Percentiles rank a stretch among this genome's conserved stretches.
These are phyloP conservation scores for Cnemophilus loriae DNA, from an alignment of 2,113 vertebrate genomes.

Conservation along the genomic window DNA sequence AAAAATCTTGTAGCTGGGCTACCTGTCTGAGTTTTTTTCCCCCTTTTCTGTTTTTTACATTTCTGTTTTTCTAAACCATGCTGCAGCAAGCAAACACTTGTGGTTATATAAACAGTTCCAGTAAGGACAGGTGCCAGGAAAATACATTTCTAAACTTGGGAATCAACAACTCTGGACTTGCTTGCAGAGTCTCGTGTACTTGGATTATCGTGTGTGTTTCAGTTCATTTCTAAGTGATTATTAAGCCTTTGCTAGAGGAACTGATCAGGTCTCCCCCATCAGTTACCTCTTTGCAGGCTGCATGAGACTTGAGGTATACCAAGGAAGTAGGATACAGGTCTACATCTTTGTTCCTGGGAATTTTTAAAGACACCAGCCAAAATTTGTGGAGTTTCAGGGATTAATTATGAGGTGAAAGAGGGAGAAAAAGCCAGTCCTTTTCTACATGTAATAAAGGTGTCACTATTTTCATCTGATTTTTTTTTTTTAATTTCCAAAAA, in stretches of 20 bases:
- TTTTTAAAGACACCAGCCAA: not conserved
- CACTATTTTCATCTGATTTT: not conserved
- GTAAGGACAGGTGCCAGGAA: not conserved
- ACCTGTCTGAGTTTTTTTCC: not conserved
- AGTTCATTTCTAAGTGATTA: not conserved
- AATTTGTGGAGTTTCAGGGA: not conserved
- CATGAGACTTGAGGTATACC: not conserved
- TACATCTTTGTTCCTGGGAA: not conserved
- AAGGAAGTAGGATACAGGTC: not conserved
- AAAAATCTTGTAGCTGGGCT: not conserved
- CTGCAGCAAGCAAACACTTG: not conserved
- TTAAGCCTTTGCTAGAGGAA: not conserved
- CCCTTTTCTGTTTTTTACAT: not conserved
- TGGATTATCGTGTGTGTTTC: not conserved
- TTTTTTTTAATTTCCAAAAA: not conserved
- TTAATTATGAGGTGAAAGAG: not conserved
- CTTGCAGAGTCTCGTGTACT: not conserved
- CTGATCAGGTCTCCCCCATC: not conserved
- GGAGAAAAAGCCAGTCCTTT: not conserved
- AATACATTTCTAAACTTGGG: slow-evolving; percentile 10
- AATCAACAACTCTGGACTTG: not conserved
- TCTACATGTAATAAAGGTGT: not conserved
- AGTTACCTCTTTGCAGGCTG: not conserved
- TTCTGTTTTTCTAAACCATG: not conserved
- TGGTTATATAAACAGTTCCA: not conserved